These are phyloP conservation scores for Drosophila athabasca DNA, from an alignment of 1,140 invertebrate genomes.

Conservation along the genomic window DNA sequence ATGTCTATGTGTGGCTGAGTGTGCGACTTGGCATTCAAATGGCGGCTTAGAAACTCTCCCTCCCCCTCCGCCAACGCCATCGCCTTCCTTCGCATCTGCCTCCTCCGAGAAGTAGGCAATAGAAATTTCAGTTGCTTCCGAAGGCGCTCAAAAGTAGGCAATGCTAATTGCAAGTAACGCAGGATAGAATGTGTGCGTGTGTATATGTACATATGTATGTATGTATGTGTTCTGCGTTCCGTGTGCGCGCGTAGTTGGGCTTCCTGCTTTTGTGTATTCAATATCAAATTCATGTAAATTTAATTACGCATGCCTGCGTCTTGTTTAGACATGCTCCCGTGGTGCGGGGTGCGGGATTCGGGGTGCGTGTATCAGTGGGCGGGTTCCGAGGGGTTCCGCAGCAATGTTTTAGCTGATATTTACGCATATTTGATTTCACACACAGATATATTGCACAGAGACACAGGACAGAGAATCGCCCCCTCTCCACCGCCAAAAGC, in stretches of 20 bases:
- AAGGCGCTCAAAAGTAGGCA: slow-evolving; percentile 53
- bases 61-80: neutral
- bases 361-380: neutral
- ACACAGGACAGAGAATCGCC: slow-evolving; percentile 9
- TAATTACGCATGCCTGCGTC: slow-evolving; percentile 76
- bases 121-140: slow-evolving; percentile 36
- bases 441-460: slow-evolving; percentile 20
- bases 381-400: neutral
- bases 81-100: neutral
- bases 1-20: neutral
- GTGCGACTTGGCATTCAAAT: no score
- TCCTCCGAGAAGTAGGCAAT: slow-evolving; percentile 32
- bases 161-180: slow-evolving; percentile 61
- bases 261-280: slow-evolving; percentile 49
- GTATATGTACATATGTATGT: neutral
- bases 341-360: neutral
- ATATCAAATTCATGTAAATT: slow-evolving; percentile 81
- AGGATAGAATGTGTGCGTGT: slow-evolving; percentile 9
- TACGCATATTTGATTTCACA: slow-evolving; percentile 75
- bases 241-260: slow-evolving; percentile 10
- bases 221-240: neutral
- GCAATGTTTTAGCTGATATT: slow-evolving; percentile 57
- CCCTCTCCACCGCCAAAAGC: slow-evolving; percentile 2
- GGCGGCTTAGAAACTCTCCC: neutral
- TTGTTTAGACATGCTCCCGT: slow-evolving; percentile 47